phyloP scores from a whole-genome alignment of 2,888 invertebrate genomes.

The Hydrotaea diabolus region DNA sequence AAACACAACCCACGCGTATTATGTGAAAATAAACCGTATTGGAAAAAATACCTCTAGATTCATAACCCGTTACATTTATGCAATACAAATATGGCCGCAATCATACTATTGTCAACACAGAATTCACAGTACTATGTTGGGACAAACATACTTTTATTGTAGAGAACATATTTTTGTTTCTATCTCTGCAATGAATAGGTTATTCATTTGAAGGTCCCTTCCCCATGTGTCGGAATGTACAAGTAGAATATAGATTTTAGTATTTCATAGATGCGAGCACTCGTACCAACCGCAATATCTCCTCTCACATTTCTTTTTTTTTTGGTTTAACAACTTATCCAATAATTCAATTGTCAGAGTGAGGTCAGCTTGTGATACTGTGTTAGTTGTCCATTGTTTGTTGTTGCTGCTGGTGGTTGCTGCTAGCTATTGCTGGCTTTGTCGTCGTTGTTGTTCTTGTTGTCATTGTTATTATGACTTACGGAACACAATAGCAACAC shows the following conservation, averaged over 20 bases:
- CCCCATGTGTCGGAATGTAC: background rate
- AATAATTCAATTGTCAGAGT: conserved; percentile 54
- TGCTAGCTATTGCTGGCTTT: background rate
- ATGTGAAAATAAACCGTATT: too few species aligned
- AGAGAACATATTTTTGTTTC: too few species aligned
- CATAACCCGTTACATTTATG: too few species aligned
- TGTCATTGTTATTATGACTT: conserved; percentile 43
- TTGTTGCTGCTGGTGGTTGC: conserved; percentile 14
- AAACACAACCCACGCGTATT: too few species aligned
- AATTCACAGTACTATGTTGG: too few species aligned
- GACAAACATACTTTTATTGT: too few species aligned
- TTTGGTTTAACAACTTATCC: conserved; percentile 36
- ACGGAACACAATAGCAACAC: background rate
- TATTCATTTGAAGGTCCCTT: too few species aligned
- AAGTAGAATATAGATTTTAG: background rate
- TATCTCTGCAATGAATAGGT: too few species aligned
- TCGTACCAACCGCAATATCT: background rate
- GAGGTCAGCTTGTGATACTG: conserved; percentile 50
- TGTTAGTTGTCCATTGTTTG: too few species aligned
- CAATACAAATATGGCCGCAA: too few species aligned
- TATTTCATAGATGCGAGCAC: background rate
- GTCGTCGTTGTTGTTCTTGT: conserved; percentile 38
- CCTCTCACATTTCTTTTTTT: conserved; percentile 28
- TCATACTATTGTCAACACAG: too few species aligned
- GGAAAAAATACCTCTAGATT: too few species aligned